Percentiles rank a stretch among this genome's conserved stretches.
These are phyloP conservation scores for Ovis aries DNA, from an alignment of 2,113 vertebrate genomes.

Conservation along the genomic window ARS-UI_Ramb_v3.0 NC_056065.1:61289501-61290000, in stretches of 20 bases:
- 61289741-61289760: not conserved
- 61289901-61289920: not conserved
- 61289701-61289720: not conserved
- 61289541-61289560: not conserved
- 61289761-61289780: not conserved
- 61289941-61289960: not conserved
- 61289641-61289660: not conserved
- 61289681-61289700: not conserved
- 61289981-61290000: not conserved
- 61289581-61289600: not conserved
- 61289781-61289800: not conserved
- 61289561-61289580: not conserved
- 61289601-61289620: not conserved
- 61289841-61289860: not conserved
- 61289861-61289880: not conserved
- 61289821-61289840: not conserved
- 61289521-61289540: not conserved
- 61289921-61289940: not conserved
- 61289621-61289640: not conserved
- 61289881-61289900: not conserved
- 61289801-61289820: not conserved
- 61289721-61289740: not conserved
- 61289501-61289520: not conserved
- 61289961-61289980: not conserved
- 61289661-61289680: not conserved